Conservation (phyloP, 2,888 invertebrate genomes). For the Cheilosia soror region DNA sequence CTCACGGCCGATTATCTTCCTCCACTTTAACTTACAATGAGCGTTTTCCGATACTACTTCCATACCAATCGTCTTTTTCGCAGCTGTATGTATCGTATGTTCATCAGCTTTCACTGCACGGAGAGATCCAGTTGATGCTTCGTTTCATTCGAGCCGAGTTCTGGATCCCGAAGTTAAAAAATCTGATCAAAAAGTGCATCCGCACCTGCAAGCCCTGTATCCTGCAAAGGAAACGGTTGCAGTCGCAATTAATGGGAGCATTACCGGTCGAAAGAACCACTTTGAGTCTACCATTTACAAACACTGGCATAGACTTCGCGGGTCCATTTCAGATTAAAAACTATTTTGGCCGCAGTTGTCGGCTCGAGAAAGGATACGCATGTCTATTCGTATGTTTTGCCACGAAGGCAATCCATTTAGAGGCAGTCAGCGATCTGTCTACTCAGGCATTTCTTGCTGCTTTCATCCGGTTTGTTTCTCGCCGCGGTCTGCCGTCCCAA, state of each 20-base stretch:
- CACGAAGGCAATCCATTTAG: conserved; percentile 2
- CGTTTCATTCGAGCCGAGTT: background rate
- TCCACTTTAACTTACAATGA: background rate
- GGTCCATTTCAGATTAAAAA: conserved; percentile 20
- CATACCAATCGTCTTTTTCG: background rate
- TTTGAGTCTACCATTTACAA: background rate
- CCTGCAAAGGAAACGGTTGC: background rate
- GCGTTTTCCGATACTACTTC: background rate
- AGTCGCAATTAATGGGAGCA: background rate
- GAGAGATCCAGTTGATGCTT: background rate
- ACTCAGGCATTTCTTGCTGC: background rate
- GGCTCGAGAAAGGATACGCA: conserved; percentile 26
- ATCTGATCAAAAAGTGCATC: conserved; percentile 5
- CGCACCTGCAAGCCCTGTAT: background rate
- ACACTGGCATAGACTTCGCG: conserved; percentile 25
- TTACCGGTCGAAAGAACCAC: background rate
- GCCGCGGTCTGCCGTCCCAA: background rate
- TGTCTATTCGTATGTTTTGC: conserved; percentile 38
- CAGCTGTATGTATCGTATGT: background rate
- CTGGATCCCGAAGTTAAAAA: background rate
- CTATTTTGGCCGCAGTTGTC: conserved; percentile 12
- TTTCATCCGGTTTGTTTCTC: background rate
- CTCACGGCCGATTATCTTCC: background rate
- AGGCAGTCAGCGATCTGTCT: background rate
- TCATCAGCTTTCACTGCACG: background rate